A percentile compares a stretch with the other conserved stretches of the same genome.
Conservation (phyloP, 2,113 vertebrate genomes). For the Lutjanus erythropterus region DNA sequence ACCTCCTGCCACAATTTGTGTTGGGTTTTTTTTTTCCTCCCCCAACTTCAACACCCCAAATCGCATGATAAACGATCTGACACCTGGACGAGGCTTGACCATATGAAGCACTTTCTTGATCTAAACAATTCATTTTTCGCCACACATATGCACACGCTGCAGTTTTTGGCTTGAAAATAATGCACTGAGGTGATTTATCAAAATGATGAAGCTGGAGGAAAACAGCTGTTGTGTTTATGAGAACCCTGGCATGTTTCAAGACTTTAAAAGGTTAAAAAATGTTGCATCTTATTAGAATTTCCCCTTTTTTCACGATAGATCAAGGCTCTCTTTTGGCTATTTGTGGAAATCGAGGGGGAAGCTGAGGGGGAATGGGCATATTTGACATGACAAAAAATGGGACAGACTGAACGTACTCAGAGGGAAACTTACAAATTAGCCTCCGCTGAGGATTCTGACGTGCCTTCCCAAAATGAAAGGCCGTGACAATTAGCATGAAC, state of each 20-base stretch:
- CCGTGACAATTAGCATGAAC: conserved; percentile 78
- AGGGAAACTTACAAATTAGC: conserved; percentile 79
- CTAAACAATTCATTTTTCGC: conserved; percentile 23
- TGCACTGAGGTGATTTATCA: conserved; percentile 62
- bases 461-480: conserved; percentile 71
- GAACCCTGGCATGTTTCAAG: conserved; percentile 19
- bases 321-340: conserved; percentile 47
- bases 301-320: conserved; percentile 29
- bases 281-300: conserved; percentile 18
- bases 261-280: conserved; percentile 28
- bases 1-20: background rate
- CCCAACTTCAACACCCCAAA: conserved; percentile 1
- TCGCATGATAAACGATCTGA: conserved; percentile 33
- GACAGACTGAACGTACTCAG: conserved; percentile 59
- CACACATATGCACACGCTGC: conserved; percentile 24
- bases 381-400: conserved; percentile 54
- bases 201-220: conserved; percentile 31
- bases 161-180: conserved; percentile 30
- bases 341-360: conserved; percentile 15
- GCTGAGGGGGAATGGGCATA: conserved; percentile 6
- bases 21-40: background rate
- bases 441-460: conserved; percentile 74
- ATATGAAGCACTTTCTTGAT: conserved; percentile 27
- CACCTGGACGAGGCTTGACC: conserved; percentile 34
- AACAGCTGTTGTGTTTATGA: conserved; percentile 37